Evolutionary conservation across 1,140 invertebrate genomes (phyloP).

Genomic region (Anastatus disparis): DNA sequence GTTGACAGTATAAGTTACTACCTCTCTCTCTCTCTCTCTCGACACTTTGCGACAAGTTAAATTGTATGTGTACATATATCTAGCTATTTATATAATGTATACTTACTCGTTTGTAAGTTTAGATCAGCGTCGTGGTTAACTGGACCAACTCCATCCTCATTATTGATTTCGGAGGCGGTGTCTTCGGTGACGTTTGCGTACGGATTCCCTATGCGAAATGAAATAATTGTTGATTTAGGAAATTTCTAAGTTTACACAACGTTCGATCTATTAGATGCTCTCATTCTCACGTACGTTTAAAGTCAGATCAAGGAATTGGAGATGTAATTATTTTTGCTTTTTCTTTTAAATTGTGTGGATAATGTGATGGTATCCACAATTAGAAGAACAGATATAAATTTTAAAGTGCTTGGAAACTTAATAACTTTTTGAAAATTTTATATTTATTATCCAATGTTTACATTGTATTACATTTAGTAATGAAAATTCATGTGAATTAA

Average conservation of each 20-base stretch:
- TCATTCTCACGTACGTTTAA: not conserved
- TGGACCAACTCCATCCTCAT: constrained; percentile 64
- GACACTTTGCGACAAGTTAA: constrained; percentile 20
- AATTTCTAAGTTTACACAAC: constrained; percentile 9
- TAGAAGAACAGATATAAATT: no score
- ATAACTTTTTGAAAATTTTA: no score
- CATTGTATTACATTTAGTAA: no score
- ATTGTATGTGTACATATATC: constrained; percentile 18
- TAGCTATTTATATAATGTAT: no score
- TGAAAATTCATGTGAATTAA: no score
- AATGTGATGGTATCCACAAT: no score
- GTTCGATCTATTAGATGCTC: no score
- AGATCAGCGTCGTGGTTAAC: constrained; percentile 69
- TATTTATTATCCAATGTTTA: no score
- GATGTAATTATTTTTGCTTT: no score
- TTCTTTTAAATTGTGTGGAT: no score
- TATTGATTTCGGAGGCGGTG: constrained; percentile 64
- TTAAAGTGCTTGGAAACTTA: no score
- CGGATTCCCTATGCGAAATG: constrained; percentile 56
- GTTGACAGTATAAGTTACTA: not conserved
- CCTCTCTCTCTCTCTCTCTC: not conserved
- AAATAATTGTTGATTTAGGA: constrained; percentile 47
- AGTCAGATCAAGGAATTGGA: no score
- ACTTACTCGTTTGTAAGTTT: constrained; percentile 72
- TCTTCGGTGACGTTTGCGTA: constrained; percentile 74